Conservation (phyloP, 2,797 vertebrate genomes). For the Sebastiscus albofasciatus region DNA sequence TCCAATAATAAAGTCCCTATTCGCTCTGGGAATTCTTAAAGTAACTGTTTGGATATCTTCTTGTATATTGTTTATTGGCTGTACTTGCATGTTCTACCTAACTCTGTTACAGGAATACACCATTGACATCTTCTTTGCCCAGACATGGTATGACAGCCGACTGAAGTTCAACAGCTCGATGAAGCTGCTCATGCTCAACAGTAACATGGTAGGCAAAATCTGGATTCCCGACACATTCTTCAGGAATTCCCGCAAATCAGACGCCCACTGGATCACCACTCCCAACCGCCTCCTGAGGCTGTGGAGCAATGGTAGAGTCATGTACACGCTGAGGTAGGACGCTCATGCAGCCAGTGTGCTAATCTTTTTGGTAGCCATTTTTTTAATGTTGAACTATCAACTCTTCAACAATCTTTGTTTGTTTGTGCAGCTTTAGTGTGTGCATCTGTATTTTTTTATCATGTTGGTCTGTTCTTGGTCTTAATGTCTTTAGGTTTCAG, state of each 20-base stretch:
- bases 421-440: conserved; percentile 70
- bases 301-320: conserved; percentile 93
- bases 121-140: conserved; percentile 97
- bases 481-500: conserved; percentile 25
- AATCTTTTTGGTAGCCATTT: background rate
- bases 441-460: conserved; percentile 58
- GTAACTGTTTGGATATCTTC: background rate
- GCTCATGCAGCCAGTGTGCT: background rate
- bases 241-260: conserved; percentile 95
- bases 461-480: conserved; percentile 39
- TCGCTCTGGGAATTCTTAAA: background rate
- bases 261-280: conserved; percentile 98
- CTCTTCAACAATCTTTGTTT: conserved; percentile 44
- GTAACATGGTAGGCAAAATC: conserved; percentile 98
- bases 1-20: background rate
- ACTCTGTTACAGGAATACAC: conserved; percentile 86
- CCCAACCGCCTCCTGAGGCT: conserved; percentile 94
- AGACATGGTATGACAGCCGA: conserved; percentile 96
- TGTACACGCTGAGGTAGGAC: conserved; percentile 92
- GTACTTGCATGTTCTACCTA: background rate
- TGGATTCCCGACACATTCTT: conserved; percentile 99
- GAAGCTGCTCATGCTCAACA: conserved; percentile 96
- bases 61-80: background rate
- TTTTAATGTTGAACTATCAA: background rate
- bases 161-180: conserved; percentile 96